Base-by-base conservation (phyloP, 2,113 vertebrate genomes). In the Corvus cornix region DNA sequence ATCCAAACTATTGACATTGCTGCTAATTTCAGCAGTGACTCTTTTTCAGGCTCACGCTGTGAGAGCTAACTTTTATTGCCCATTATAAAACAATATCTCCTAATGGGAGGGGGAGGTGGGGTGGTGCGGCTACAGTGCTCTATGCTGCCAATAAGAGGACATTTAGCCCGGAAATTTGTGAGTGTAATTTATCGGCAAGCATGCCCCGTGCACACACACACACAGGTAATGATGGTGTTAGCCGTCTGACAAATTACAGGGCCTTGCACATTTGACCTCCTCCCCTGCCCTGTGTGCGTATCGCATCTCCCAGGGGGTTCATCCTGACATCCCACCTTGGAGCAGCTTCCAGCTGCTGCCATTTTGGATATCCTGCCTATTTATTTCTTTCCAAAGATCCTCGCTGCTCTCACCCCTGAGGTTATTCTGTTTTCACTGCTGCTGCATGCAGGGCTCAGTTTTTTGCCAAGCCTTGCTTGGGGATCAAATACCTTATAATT, bases 191-290 rank as follows among this genome's bases (percentile, higher is more conserved):
- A 81, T 68, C 74, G 49, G 72, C 86, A 56, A 43, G 92, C 83
- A 80, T 80, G 59, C 30, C 48, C 9, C 5, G 0, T 85, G 85
- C 81, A 89, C 33, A 6, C 76, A 59, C 76, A 59, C 70, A 74
- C 79, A 72, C 80, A 93, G 92, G 91, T 93, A 95, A 97, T 96
- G 88, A 93, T 96, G 89, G 94, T 94, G 95, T 95, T 96, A 94
- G 85, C 90, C 22, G 11, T 30, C 87, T 96, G 97, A 93, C 96
- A 96, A 97, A 96, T 95, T 93, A 68, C 82, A 5, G 67, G 84
- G 81, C 79, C 73, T 59, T 87, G 84, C 89, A 68, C 93, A 6
- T 96, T 92, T 97, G 95, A 97, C 89, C 95, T 94, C 84, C 63
- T 90, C 75, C 66, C 76, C 92, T 94, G 96, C 95, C 96, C 96